Base-by-base conservation (phyloP, 1,140 invertebrate genomes). In the Pachyrhynchus sulphureomaculatus region DNA sequence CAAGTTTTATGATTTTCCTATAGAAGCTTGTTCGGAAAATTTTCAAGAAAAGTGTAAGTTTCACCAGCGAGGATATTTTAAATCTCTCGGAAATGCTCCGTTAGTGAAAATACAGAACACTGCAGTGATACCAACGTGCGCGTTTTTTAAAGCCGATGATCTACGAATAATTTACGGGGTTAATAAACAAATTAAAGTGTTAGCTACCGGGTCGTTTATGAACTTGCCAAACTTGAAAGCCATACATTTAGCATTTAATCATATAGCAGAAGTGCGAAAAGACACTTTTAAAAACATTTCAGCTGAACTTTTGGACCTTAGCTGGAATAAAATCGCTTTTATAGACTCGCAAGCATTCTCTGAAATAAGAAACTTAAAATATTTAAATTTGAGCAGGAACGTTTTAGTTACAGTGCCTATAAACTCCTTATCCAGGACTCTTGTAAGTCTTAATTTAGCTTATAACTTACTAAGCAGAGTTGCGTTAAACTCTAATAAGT, bases 1-100 rank as follows among this genome's bases (percentile, higher is more conserved):
- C 20, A 52, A 33, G 17, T 52, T 34, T 34, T 52, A 52, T 26
- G n/a, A 12, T 33, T 52, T 52, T 52, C 29, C 48, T n/a, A 18
- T 52, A 2, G 24, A 52, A 2, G 48, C 10, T 13, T 52, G 48
- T 41, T 24, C 18, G 1, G 12, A 52, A n/a, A n/a, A n/a, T 1
- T 10, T 21, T 1, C n/a, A n/a, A n/a, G n/a, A n/a, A n/a, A n/a
- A n/a, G n/a, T n/a, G n/a, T n/a, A n/a, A n/a, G n/a, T n/a, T n/a
- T n/a, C n/a, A n/a, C n/a, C n/a, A n/a, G n/a, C n/a, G 10, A 2
- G 29, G 48, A 12, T 4, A 4, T 17, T 34, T n/a, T n/a, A n/a
- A n/a, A n/a, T n/a, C n/a, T n/a, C n/a, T n/a, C n/a, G n/a, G n/a
- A n/a, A n/a, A n/a, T n/a, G n/a, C n/a, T n/a, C n/a, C n/a, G n/a